Conservation (phyloP, 2,888 invertebrate species). For the Drosophila parthenogenetica region DNA sequence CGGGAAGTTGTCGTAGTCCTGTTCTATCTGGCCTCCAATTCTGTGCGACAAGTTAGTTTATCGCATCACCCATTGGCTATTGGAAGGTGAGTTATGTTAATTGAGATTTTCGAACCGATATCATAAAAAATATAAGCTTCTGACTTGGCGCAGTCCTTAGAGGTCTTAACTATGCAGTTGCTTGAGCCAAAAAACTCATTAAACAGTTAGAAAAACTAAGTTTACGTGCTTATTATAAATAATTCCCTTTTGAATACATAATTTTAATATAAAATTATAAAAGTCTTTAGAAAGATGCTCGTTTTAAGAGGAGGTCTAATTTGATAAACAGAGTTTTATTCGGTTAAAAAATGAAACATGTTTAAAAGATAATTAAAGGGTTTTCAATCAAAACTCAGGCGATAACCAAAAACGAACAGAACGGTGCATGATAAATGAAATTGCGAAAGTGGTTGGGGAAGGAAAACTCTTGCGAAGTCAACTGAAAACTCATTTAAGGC, state of each 20-base stretch:
- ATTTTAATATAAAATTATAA: too few species aligned
- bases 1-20: conserved; percentile 16
- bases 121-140: conserved; percentile 52
- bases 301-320: not conserved
- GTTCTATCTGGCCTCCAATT: conserved; percentile 55
- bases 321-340: too few species aligned
- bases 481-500: conserved; percentile 82
- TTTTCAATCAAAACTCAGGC: conserved; percentile 67
- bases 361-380: conserved; percentile 19
- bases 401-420: conserved; percentile 19
- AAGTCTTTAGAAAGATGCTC: too few species aligned
- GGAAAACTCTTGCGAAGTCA: conserved; percentile 57
- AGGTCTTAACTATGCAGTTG: not conserved
- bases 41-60: conserved; percentile 58
- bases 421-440: conserved; percentile 37
- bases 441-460: not conserved
- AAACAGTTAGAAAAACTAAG: not conserved
- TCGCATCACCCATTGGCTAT: conserved; percentile 50
- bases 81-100: conserved; percentile 72
- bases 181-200: not conserved
- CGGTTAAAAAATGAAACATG: too few species aligned
- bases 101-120: conserved; percentile 68
- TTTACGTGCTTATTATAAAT: too few species aligned
- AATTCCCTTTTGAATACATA: too few species aligned
- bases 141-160: conserved; percentile 25